Conservation (phyloP, 2,888 invertebrate species). For the Chymomyza procnemis region DNA sequence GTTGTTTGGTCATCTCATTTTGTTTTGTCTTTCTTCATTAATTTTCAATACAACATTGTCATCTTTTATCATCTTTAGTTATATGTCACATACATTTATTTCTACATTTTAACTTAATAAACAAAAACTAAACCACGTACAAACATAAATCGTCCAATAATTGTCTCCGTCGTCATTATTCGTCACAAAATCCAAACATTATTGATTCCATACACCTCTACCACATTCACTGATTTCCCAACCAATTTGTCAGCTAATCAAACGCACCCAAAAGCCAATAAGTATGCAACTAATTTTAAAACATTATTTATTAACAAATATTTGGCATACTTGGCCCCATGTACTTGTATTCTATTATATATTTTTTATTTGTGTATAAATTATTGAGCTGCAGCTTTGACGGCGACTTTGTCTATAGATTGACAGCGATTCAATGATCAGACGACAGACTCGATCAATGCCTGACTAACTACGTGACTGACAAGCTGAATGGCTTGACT, state of each 20-base stretch:
- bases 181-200: not conserved
- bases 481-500: constrained; percentile 15
- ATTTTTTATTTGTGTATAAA: not conserved
- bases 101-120: too few species aligned
- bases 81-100: too few species aligned
- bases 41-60: too few species aligned
- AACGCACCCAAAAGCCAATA: constrained; percentile 36
- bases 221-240: constrained; percentile 6
- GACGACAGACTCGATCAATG: constrained; percentile 4
- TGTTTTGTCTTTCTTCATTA: too few species aligned
- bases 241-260: constrained; percentile 46
- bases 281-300: constrained; percentile 43
- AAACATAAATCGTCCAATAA: too few species aligned
- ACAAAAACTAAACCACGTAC: too few species aligned
- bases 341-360: constrained; percentile 4
- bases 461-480: constrained; percentile 15
- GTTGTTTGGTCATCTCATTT: too few species aligned
- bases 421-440: constrained; percentile 39
- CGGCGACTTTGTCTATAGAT: constrained; percentile 39
- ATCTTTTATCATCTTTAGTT: too few species aligned
- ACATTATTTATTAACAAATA: constrained; percentile 52
- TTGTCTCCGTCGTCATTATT: too few species aligned
- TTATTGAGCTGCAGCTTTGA: constrained; percentile 25
- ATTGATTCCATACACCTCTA: not conserved
- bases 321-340: constrained; percentile 66